These are phyloP conservation scores for Caradrina kadenii DNA, from an alignment of 2,888 invertebrate genomes.

Conservation along the genomic window DNA sequence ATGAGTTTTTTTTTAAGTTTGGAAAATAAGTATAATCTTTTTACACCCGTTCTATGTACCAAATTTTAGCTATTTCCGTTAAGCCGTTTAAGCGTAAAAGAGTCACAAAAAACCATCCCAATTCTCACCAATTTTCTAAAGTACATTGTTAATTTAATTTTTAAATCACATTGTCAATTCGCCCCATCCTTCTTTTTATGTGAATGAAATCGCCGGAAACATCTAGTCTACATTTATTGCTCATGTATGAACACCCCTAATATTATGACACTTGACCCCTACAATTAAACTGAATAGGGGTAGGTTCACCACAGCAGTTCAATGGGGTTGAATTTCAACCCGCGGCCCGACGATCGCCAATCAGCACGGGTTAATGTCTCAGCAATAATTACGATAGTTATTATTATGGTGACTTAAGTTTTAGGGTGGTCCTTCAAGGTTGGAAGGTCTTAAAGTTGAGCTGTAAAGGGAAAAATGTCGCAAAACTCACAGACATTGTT, in stretches of 20 bases:
- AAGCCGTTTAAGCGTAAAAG: too few relatives aligned
- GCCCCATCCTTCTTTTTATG: background rate
- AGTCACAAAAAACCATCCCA: too few relatives aligned
- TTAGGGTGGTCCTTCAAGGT: background rate
- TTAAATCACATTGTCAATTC: background rate
- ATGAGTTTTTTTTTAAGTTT: too few relatives aligned
- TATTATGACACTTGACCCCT: conserved; percentile 28
- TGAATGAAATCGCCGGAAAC: conserved; percentile 7
- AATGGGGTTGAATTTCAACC: conserved; percentile 35
- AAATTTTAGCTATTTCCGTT: too few relatives aligned
- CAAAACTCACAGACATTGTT: background rate
- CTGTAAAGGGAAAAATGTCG: background rate
- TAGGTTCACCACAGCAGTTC: conserved; percentile 35
- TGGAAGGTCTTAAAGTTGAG: too few relatives aligned
- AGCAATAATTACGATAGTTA: conserved; percentile 15
- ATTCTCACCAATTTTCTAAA: too few relatives aligned
- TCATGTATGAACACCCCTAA: conserved; percentile 5
- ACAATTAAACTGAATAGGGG: conserved; percentile 40
- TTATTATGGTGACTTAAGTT: conserved; percentile 19
- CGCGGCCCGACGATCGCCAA: conserved; percentile 21
- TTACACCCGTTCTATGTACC: too few relatives aligned
- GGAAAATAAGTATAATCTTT: too few relatives aligned
- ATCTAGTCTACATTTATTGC: background rate
- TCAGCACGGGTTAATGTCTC: conserved; percentile 24
- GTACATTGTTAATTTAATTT: too few relatives aligned